These are phyloP conservation scores for Sturnus vulgaris DNA, from an alignment of 2,113 vertebrate species.

Conservation along the genomic window DNA sequence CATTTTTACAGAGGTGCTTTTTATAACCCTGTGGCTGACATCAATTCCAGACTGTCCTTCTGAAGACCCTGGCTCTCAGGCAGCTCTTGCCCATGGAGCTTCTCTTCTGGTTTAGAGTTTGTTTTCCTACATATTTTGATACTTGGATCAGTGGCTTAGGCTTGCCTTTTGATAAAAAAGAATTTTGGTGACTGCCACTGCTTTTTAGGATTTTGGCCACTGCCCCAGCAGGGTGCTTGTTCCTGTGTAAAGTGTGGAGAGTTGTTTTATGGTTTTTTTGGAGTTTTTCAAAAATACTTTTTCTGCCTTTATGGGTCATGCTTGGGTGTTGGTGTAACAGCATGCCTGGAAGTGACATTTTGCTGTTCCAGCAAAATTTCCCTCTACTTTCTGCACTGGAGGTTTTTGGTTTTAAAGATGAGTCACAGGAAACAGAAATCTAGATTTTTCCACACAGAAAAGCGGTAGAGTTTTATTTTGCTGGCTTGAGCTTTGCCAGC, in stretches of 20 bases:
- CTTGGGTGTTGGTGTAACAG: background rate
- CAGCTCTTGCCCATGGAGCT: background rate
- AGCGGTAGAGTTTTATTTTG: background rate
- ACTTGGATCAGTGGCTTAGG: background rate
- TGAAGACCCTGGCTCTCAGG: background rate
- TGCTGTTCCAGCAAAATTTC: conserved; percentile 15
- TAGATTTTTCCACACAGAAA: background rate
- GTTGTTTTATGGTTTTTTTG: accelerated
- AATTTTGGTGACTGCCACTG: background rate
- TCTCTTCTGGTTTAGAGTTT: background rate
- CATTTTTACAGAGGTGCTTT: background rate
- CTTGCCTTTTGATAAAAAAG: background rate
- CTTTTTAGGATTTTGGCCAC: background rate
- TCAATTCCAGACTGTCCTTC: background rate
- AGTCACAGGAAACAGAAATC: background rate
- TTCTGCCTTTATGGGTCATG: background rate
- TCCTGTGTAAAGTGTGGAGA: accelerated
- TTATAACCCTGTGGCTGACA: background rate
- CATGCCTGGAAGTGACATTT: background rate
- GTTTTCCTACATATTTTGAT: background rate
- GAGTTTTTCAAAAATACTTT: background rate
- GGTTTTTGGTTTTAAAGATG: background rate
- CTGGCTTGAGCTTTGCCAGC: background rate
- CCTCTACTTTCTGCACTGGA: background rate
- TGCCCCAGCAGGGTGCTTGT: background rate